Percentiles rank a stretch among this genome's conserved stretches.
Conservation (phyloP, 2,113 vertebrate genomes). For the Catharus bicknelli region DNA sequence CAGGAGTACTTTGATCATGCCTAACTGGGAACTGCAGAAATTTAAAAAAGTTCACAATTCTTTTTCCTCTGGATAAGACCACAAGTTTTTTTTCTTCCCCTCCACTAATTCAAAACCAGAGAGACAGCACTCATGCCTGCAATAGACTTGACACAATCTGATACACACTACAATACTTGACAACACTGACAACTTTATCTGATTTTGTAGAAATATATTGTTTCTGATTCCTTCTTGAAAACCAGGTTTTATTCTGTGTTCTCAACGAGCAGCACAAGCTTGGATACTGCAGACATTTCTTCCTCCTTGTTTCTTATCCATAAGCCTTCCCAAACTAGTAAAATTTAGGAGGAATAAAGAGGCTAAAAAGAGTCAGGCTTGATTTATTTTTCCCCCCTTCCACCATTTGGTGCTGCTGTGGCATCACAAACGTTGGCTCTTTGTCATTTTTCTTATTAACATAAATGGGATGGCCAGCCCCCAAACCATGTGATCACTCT, state of each 20-base stretch:
- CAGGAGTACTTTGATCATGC: neutral
- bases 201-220: neutral
- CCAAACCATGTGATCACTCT: rapidly evolving
- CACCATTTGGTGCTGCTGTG: conserved; percentile 28
- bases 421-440: neutral
- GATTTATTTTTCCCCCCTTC: neutral
- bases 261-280: neutral
- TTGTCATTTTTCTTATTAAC: neutral
- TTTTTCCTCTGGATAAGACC: neutral
- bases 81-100: neutral
- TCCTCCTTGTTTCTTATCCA: neutral
- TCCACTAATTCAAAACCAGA: neutral
- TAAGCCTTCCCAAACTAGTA: neutral
- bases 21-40: neutral
- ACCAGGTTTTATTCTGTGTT: neutral
- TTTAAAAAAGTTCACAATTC: neutral
- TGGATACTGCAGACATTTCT: neutral
- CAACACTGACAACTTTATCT: neutral
- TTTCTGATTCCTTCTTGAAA: neutral
- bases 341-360: neutral
- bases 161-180: neutral
- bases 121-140: neutral
- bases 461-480: neutral
- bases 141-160: neutral
- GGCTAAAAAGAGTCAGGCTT: neutral